Evolutionary conservation across 2,113 vertebrate genomes (phyloP).

Genomic region (Fregata magnificens): DNA sequence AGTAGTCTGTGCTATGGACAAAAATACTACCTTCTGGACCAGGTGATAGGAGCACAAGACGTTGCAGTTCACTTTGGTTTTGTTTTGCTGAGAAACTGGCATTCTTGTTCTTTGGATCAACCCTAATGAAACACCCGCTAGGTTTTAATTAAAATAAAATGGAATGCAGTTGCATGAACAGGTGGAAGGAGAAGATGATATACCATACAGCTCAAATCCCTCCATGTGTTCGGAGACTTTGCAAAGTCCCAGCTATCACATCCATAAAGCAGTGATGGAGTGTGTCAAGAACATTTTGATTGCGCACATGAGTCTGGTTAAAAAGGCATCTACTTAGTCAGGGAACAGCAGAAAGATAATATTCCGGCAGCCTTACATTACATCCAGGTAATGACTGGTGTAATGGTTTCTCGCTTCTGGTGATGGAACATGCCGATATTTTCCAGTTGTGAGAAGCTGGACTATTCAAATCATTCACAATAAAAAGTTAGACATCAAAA

Average conservation of each 20-base stretch:
- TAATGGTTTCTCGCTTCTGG: background rate
- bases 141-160: conserved; percentile 68
- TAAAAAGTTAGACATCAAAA: background rate
- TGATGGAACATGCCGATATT: background rate
- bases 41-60: background rate
- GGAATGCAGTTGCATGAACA: conserved; percentile 29
- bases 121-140: conserved; percentile 60
- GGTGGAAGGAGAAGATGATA: conserved; percentile 54
- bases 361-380: background rate
- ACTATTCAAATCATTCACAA: background rate
- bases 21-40: background rate
- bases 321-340: background rate
- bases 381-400: background rate
- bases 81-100: background rate
- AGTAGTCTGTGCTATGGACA: background rate
- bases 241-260: conserved; percentile 1
- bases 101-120: background rate
- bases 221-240: conserved; percentile 42
- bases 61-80: background rate
- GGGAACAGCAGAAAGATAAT: conserved; percentile 14
- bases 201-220: conserved; percentile 3
- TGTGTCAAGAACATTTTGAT: conserved; percentile 31
- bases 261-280: background rate
- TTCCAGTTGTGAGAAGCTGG: background rate
- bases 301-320: background rate